Base-by-base conservation (phyloP, 2,797 vertebrate species). In the Echeneis naucrates region DNA sequence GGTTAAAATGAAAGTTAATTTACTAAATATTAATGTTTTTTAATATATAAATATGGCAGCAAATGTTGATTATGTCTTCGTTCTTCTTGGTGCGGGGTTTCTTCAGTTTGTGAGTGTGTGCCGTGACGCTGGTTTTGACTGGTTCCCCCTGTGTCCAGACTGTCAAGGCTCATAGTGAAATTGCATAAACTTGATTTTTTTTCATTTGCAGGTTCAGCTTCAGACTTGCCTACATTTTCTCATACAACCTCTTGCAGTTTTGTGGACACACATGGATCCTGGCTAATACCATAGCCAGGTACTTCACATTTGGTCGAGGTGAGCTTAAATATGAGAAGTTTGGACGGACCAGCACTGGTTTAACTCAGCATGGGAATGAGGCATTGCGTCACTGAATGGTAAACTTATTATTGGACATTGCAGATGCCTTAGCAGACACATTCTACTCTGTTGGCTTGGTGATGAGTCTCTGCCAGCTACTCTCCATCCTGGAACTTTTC, bases 251-350 rank as follows among this genome's bases (percentile, higher is more conserved):
- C 84, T 81, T 97, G 54, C 97, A 99, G 86, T 99, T 99, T 92
- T 98, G 97, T 32, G 97, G 97, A 64, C 97, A 98, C 92, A 97
- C 97, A 1, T 99, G 98, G 98, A 96, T 98, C 77, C 95, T 98
- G 89, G 91, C 96, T 3, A 99, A 99, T 50, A 97, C 95, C 93
- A 93, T 94, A 21, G 95, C 94, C 88, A 94, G 97, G 84, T 95
- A 97, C 79, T 86, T 99, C 74, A 96, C 93, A 14, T 99, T 99
- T 91, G 98, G 97, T 26, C 80, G 89, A 95, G 97, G 97, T 98
- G 94, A 91, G 84, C 4, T 38, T 21, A 21, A 32, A 2, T 14
- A 50, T 32, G 19, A 5, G 12, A n/a, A n/a, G n/a, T n/a, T n/a
- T n/a, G n/a, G 4, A 61, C 9, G 52, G 9, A 55, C 0, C 2